These are phyloP conservation scores for Mus pahari DNA, from an alignment of 2,113 vertebrate species.

Conservation along the genomic window DNA sequence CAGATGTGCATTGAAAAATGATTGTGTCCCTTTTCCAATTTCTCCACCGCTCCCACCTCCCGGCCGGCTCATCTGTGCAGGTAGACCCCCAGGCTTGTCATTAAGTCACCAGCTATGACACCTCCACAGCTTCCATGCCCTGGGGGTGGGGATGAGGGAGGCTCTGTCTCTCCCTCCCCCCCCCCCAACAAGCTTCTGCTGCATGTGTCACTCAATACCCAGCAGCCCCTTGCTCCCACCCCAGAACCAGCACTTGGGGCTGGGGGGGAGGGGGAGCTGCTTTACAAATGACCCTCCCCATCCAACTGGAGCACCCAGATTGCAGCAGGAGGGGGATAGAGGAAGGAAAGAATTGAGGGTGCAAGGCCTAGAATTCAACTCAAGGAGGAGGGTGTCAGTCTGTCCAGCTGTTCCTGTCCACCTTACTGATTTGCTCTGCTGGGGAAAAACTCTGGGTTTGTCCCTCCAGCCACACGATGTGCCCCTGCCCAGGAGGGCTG, in stretches of 20 bases:
- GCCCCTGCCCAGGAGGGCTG: too few relatives aligned
- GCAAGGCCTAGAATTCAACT: background rate
- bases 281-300: background rate
- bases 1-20: slow-evolving; percentile 76
- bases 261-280: background rate
- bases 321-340: background rate
- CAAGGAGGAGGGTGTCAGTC: background rate
- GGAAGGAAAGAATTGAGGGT: background rate
- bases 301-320: background rate
- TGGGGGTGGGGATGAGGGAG: background rate
- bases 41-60: slow-evolving; percentile 49
- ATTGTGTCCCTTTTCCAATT: slow-evolving; percentile 78
- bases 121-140: slow-evolving; percentile 43
- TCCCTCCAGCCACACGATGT: background rate
- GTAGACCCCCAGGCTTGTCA: slow-evolving; percentile 72
- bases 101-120: slow-evolving; percentile 70
- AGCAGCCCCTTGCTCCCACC: background rate
- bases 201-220: rapidly evolving
- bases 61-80: slow-evolving; percentile 68
- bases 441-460: background rate
- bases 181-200: background rate
- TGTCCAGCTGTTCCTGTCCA: background rate
- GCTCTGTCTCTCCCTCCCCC: background rate
- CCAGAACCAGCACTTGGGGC: background rate
- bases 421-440: background rate